Evolutionary conservation across 2,888 invertebrate species (phyloP), one percentile per base, ranked within the genome.

Genomic region (Cosmia pyralina): DNA sequence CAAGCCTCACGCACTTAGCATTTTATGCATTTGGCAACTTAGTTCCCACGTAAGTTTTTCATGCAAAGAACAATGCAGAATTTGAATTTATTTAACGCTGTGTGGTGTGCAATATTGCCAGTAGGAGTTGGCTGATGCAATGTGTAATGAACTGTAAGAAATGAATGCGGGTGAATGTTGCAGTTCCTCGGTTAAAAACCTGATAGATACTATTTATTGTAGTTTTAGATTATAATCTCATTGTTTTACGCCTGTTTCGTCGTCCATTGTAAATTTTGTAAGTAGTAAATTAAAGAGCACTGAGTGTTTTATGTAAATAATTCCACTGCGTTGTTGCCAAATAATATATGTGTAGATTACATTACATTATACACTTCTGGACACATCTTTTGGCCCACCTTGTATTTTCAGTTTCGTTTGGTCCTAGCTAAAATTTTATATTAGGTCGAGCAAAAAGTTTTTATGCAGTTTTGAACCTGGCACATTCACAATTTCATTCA

Each of bases 1-100:
- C 88, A 5, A 85, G 91, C 71, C 78, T 92, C 53, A 83, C 88
- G 57, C 91, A 92, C 69, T 68, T 93, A 82, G 82, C 84, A 77
- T 77, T 73, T 79, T 77, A 76, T 75, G 65, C 72, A 57, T 72
- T 72, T 65, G 74, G 69, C 57, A 83, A 82, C 71, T 80, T 88
- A 64, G 71, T 88, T 69, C 84, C 83, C 50, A 85, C 87, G 85
- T 87, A 87, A 85, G 68, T 82, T 79, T 75, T 79, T 75, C 53
- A 22, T 52, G 59, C 38, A 69, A 65, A 52, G 62, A 71, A 83
- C 71, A 71, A 75, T 82, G 68, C 75, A 78, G 63, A 77, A 76
- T 75, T 79, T 78, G 52, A 74, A 79, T 77, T 79, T 75, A 79
- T 70, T n/a, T n/a, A 65, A 69, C 69, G 28, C 48, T 76, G 77